A percentile compares a stretch with the other conserved stretches of the same genome.
Evolutionary conservation across 2,888 invertebrate species (phyloP).

Genomic region (Ecdyonurus torrentis): DNA sequence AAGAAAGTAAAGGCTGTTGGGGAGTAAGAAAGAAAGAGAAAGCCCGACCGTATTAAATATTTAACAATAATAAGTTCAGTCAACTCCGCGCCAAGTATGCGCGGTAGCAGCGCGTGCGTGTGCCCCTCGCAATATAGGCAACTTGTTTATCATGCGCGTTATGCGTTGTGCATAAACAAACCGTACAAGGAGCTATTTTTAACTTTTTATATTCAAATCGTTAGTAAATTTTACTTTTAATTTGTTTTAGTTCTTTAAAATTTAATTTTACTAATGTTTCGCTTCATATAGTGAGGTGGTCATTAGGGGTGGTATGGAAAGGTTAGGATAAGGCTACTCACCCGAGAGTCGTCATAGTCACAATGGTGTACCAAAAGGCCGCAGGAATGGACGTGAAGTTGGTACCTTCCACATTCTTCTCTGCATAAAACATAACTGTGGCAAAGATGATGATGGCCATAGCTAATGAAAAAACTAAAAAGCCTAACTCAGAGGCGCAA

Average conservation of each 20-base stretch:
- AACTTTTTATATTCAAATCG: too few species aligned
- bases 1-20: neutral
- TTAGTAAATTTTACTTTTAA: too few species aligned
- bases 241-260: too few species aligned
- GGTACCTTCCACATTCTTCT: slow-evolving; percentile 94
- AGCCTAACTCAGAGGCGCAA: slow-evolving; percentile 97
- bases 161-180: neutral
- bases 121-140: neutral
- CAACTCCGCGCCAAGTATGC: neutral
- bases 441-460: slow-evolving; percentile 99
- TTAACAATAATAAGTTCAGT: neutral
- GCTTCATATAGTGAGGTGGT: neutral
- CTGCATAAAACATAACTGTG: slow-evolving; percentile 99
- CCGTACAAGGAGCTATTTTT: neutral
- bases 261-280: neutral
- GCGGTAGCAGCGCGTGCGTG: too few species aligned
- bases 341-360: slow-evolving; percentile 99
- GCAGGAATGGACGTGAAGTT: slow-evolving; percentile 99
- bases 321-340: slow-evolving; percentile 37
- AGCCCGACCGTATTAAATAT: neutral
- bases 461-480: slow-evolving; percentile 95
- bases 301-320: neutral
- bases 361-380: slow-evolving; percentile 99
- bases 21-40: neutral
- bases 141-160: neutral